These are phyloP conservation scores for Drosophila repleta DNA, from an alignment of 1,140 invertebrate genomes.

Conservation along the genomic window DNA sequence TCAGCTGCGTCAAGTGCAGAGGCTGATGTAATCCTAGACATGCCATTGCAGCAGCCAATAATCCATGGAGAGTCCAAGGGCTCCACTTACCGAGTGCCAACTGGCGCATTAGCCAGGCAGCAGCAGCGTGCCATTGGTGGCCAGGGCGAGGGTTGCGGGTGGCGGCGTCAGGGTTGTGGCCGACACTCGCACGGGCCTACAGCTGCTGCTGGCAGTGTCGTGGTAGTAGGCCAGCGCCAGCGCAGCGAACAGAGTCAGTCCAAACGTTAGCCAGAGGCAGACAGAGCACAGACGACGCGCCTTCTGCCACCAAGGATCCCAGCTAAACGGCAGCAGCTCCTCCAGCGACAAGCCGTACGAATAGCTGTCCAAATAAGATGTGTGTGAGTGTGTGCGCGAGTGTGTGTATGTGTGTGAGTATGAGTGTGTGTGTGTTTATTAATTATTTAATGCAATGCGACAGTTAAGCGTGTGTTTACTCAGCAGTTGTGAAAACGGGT, in stretches of 20 bases:
- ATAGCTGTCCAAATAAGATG: slow-evolving; percentile 40
- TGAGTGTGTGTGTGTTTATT: slow-evolving; percentile 31
- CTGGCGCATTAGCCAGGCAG: slow-evolving; percentile 48
- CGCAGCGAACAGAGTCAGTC: slow-evolving; percentile 66
- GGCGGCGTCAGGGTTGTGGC: slow-evolving; percentile 24
- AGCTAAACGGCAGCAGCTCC: slow-evolving; percentile 66
- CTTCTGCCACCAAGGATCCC: slow-evolving; percentile 79
- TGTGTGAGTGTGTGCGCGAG: neutral
- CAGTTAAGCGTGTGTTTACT: slow-evolving; percentile 69
- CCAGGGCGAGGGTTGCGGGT: slow-evolving; percentile 35
- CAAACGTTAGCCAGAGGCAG: slow-evolving; percentile 60
- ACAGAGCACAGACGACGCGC: slow-evolving; percentile 59
- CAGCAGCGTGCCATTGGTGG: slow-evolving; percentile 45
- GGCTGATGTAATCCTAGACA: slow-evolving; percentile 61
- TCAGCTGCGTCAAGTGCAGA: slow-evolving; percentile 27
- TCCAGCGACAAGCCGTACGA: slow-evolving; percentile 66
- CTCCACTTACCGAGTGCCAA: slow-evolving; percentile 9
- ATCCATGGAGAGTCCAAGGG: slow-evolving; percentile 16
- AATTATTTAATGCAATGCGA: slow-evolving; percentile 80
- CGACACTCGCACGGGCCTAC: slow-evolving; percentile 30
- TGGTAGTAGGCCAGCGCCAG: slow-evolving; percentile 55
- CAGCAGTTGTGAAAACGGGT: slow-evolving; percentile 75
- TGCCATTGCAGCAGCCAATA: slow-evolving; percentile 51
- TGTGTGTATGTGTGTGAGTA: slow-evolving; percentile 19
- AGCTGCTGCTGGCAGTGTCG: slow-evolving; percentile 21